Conservation (phyloP, 92 coral and sea anemone species). For the Phymanthus crucifer region DNA sequence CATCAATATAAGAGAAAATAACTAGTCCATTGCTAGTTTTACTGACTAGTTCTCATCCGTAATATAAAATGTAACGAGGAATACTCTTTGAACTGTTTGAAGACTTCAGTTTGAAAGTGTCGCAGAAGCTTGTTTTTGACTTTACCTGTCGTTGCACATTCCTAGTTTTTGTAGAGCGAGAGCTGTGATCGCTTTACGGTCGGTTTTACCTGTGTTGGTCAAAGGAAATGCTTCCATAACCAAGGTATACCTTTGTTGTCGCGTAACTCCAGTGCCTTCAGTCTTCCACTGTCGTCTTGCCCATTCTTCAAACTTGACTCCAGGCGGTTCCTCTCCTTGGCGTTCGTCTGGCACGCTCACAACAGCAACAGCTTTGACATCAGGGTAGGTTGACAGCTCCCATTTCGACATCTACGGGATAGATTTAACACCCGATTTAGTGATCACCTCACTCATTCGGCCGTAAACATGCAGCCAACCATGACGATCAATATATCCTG, state of each 20-base stretch:
- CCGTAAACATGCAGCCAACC: conserved; percentile 35
- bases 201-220: conserved; percentile 34
- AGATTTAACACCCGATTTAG: conserved; percentile 20
- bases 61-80: too few relatives aligned
- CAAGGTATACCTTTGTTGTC: conserved; percentile 26
- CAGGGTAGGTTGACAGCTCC: conserved; percentile 30
- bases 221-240: conserved; percentile 33
- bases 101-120: too few relatives aligned
- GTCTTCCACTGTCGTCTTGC: conserved; percentile 9
- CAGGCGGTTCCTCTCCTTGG: conserved; percentile 20
- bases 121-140: too few relatives aligned
- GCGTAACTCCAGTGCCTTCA: conserved; percentile 20
- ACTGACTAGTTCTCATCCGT: too few relatives aligned
- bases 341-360: conserved; percentile 57
- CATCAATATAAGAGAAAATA: too few relatives aligned
- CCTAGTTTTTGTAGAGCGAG: conserved; percentile 37
- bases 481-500: not conserved
- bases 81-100: too few relatives aligned
- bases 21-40: too few relatives aligned
- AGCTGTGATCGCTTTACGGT: conserved; percentile 32
- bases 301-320: conserved; percentile 31
- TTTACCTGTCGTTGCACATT: too few relatives aligned
- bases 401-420: conserved; percentile 39
- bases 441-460: conserved; percentile 36
- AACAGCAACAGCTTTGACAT: conserved; percentile 29